Conservation (phyloP, 2,797 vertebrate genomes). For the Adrianichthys oophorus region DNA sequence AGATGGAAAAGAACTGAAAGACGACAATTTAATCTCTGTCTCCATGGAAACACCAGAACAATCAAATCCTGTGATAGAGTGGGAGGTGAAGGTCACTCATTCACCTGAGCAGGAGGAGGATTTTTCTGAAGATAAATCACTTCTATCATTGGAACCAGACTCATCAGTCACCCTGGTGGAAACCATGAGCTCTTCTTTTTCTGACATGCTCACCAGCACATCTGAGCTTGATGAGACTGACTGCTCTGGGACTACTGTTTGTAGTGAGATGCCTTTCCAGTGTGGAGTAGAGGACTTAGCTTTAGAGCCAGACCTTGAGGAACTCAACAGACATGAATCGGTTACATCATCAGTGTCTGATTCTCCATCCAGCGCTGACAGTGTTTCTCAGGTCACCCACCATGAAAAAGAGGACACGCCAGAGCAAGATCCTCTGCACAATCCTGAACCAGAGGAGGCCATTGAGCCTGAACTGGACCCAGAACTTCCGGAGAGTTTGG, state of each 20-base stretch:
- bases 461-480: constrained; percentile 2
- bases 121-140: constrained; percentile 45
- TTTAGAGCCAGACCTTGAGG: constrained; percentile 58
- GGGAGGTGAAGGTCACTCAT: constrained; percentile 67
- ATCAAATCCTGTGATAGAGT: constrained; percentile 61
- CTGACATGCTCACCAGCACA: constrained; percentile 27
- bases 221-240: constrained; percentile 32
- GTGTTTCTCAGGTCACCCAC: constrained; percentile 71
- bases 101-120: constrained; percentile 56
- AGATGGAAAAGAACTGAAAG: constrained; percentile 68
- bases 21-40: constrained; percentile 66
- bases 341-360: constrained; percentile 75
- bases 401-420: constrained; percentile 55
- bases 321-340: constrained; percentile 77
- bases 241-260: constrained; percentile 17
- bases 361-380: constrained; percentile 76
- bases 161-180: constrained; percentile 38
- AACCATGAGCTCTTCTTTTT: constrained; percentile 45
- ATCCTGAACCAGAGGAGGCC: constrained; percentile 8
- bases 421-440: constrained; percentile 47
- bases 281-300: constrained; percentile 57
- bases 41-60: constrained; percentile 82
- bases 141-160: constrained; percentile 46
- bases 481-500: not conserved
- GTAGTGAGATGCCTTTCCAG: constrained; percentile 26